A percentile compares a stretch with the other conserved stretches of the same genome.
These are phyloP conservation scores for Molorchus minor DNA, from an alignment of 2,888 invertebrate genomes.

Conservation along the genomic window DNA sequence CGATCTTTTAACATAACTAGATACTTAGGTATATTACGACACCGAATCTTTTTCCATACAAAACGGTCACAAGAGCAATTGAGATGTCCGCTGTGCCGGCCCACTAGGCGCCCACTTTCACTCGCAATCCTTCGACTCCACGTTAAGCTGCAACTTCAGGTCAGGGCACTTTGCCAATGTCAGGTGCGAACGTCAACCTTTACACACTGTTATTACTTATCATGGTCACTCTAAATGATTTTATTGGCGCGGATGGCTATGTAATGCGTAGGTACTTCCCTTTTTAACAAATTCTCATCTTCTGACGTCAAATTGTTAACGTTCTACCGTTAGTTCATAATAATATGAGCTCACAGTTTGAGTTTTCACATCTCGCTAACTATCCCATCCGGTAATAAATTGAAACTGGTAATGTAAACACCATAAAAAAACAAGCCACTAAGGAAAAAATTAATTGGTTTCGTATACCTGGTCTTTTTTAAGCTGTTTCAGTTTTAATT, in stretches of 20 bases:
- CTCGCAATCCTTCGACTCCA: conserved; percentile 4
- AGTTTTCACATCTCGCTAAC: too few relatives aligned
- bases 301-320: background rate
- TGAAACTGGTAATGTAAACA: too few relatives aligned
- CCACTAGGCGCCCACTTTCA: conserved; percentile 21
- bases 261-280: background rate
- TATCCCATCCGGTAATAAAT: too few relatives aligned
- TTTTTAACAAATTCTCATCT: background rate
- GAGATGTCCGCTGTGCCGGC: conserved; percentile 10
- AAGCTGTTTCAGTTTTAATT: too few relatives aligned
- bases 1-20: too few relatives aligned
- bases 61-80: too few relatives aligned
- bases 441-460: too few relatives aligned
- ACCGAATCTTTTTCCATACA: too few relatives aligned
- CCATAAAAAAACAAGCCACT: too few relatives aligned
- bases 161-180: conserved; percentile 31
- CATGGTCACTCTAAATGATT: conserved; percentile 9
- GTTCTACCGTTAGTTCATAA: background rate
- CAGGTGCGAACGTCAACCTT: conserved; percentile 31
- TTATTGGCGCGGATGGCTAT: conserved; percentile 7
- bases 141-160: conserved; percentile 23
- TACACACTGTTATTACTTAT: conserved; percentile 21
- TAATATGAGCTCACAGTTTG: too few relatives aligned
- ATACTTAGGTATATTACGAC: too few relatives aligned
- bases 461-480: too few relatives aligned